phyloP scores from a whole-genome alignment of 1,140 invertebrate species.

The Sogatella furcifera region DNA sequence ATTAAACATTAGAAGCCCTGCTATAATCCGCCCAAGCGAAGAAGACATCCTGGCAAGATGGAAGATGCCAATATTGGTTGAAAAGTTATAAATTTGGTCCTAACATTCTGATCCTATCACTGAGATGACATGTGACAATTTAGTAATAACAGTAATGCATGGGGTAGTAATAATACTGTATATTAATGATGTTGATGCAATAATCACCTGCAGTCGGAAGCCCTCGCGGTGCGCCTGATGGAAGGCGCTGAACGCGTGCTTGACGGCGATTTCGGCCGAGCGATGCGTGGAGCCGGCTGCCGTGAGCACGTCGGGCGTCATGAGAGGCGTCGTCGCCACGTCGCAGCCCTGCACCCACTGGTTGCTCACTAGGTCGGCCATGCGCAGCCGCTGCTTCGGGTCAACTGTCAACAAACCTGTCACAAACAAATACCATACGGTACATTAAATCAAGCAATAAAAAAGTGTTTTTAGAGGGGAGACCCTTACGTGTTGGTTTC shows the following conservation, averaged over 20 bases:
- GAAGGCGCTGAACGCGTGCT: constrained; percentile 54
- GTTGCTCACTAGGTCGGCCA: constrained; percentile 49
- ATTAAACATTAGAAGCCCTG: too few relatives aligned
- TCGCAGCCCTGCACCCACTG: constrained; percentile 48
- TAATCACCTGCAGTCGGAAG: constrained; percentile 53
- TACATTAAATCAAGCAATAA: not conserved
- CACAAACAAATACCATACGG: constrained; percentile 10
- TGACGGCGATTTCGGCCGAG: constrained; percentile 37
- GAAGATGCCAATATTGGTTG: too few relatives aligned
- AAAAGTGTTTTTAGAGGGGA: too few relatives aligned
- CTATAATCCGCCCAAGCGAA: too few relatives aligned
- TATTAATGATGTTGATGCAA: too few relatives aligned
- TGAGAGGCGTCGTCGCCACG: constrained; percentile 38
- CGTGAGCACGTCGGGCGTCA: constrained; percentile 43
- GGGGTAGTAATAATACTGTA: too few relatives aligned
- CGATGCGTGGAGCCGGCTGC: constrained; percentile 26
- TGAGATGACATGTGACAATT: too few relatives aligned
- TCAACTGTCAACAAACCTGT: constrained; percentile 65
- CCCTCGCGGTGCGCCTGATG: constrained; percentile 56
- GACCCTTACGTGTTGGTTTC: too few relatives aligned
- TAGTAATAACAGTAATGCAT: too few relatives aligned
- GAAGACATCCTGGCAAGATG: too few relatives aligned
- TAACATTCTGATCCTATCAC: too few relatives aligned
- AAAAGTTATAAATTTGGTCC: too few relatives aligned
- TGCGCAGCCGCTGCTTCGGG: constrained; percentile 55